phyloP scores from a whole-genome alignment of 23 tunicate genomes.

The Ciona savignyi region DNA sequence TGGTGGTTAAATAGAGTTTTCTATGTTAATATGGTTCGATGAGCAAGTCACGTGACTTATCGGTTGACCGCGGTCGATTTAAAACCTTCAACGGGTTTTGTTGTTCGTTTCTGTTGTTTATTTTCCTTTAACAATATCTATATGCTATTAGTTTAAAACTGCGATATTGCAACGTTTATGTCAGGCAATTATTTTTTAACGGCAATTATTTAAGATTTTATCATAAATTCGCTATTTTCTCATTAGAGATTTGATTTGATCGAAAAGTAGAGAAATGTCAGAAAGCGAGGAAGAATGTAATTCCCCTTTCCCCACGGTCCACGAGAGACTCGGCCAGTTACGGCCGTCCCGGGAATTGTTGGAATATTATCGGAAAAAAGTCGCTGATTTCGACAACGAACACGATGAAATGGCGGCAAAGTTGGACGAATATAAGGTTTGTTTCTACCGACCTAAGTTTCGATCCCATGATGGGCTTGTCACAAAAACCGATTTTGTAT shows the following conservation, averaged over 20 bases:
- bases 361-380: conserved; percentile 91
- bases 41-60: not conserved
- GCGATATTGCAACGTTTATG: too few species aligned
- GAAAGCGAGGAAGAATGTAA: not conserved
- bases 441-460: too few species aligned
- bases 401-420: conserved; percentile 62
- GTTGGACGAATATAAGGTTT: conserved; percentile 56
- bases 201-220: too few species aligned
- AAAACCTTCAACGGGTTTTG: not conserved
- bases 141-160: too few species aligned
- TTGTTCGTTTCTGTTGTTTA: not conserved
- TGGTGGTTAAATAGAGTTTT: too few species aligned
- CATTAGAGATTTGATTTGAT: too few species aligned
- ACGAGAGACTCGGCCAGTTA: conserved; percentile 69
- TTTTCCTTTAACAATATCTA: too few species aligned
- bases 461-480: too few species aligned
- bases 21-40: too few species aligned
- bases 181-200: too few species aligned
- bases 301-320: conserved; percentile 75
- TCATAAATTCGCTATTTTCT: not conserved
- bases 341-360: conserved; percentile 91
- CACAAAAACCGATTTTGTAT: too few species aligned
- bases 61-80: not conserved
- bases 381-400: conserved; percentile 85
- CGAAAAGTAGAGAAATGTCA: not conserved